phyloP scores from a whole-genome alignment of 2,888 invertebrate genomes.

The Apoda limacodes region DNA sequence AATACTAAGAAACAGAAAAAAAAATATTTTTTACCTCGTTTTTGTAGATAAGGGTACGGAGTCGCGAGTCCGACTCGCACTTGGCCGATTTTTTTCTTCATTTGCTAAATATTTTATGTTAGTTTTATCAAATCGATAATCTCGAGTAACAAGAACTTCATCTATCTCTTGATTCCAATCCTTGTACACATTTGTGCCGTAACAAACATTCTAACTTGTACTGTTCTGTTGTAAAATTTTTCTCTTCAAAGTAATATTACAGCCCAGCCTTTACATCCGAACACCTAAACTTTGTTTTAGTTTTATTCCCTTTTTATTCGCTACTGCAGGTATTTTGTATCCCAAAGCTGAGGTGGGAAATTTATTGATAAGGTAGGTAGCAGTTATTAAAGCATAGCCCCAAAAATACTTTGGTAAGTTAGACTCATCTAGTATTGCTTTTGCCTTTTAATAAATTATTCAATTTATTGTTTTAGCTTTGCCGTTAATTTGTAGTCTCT shows the following conservation, averaged over 20 bases:
- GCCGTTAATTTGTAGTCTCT: background rate
- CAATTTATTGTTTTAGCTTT: background rate
- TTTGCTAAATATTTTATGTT: too few species aligned
- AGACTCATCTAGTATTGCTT: slow-evolving; percentile 1
- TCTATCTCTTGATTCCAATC: too few species aligned
- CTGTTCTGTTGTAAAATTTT: background rate
- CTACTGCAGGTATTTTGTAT: background rate
- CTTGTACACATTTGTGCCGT: too few species aligned
- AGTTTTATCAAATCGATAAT: too few species aligned
- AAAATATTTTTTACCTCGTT: too few species aligned
- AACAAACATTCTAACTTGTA: background rate
- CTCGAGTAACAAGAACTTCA: too few species aligned
- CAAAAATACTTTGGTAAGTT: slow-evolving; percentile 1
- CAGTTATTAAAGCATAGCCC: background rate
- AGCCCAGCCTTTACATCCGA: background rate
- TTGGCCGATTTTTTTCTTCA: too few species aligned
- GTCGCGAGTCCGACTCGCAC: too few species aligned
- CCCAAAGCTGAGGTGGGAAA: background rate
- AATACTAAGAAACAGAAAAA: too few species aligned
- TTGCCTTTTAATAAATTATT: background rate
- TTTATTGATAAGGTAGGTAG: background rate
- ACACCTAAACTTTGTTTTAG: background rate
- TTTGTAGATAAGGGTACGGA: too few species aligned
- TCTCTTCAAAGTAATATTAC: background rate
- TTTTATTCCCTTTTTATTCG: background rate